A percentile compares a stretch with the other conserved stretches of the same genome.
Conservation (phyloP, 2,113 vertebrate genomes). For the Dissostichus mawsoni region DNA sequence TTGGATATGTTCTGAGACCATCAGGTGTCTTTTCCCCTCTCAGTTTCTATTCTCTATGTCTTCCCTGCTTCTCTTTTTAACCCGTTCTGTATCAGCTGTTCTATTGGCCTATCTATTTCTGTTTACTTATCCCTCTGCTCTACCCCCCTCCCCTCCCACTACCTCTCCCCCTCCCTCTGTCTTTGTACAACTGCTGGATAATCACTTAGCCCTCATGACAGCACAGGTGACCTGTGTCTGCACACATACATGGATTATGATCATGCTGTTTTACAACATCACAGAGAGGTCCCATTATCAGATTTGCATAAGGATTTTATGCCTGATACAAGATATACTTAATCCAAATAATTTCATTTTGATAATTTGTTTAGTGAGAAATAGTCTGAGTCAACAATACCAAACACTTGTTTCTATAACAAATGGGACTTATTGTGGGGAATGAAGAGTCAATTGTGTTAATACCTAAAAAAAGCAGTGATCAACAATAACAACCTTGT, state of each 20-base stretch:
- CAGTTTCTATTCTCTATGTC: neutral
- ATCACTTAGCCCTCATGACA: conserved; percentile 62
- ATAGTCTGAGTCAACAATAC: neutral
- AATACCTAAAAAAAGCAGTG: too few relatives aligned
- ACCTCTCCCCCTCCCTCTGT: conserved; percentile 10
- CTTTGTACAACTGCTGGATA: conserved; percentile 54
- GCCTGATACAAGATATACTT: neutral
- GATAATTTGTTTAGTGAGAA: neutral
- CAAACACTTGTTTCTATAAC: neutral
- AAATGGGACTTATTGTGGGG: neutral
- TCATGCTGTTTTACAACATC: conserved; percentile 46
- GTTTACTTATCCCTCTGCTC: conserved; percentile 67
- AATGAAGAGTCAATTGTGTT: neutral
- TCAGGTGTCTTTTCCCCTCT: conserved; percentile 8
- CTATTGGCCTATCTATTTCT: conserved; percentile 78
- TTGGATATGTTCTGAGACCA: neutral
- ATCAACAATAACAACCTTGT: too few relatives aligned
- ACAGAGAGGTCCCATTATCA: conserved; percentile 13
- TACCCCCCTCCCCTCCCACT: conserved; percentile 42
- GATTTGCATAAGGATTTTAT: neutral
- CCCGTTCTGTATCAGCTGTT: conserved; percentile 16
- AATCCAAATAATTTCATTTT: neutral
- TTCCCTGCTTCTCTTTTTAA: conserved; percentile 40
- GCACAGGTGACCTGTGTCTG: conserved; percentile 52
- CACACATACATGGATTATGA: conserved; percentile 61